A percentile compares a stretch with the other conserved stretches of the same genome.
Conservation (phyloP, 2,797 vertebrate genomes). For the Jordanella pulchra region DNA sequence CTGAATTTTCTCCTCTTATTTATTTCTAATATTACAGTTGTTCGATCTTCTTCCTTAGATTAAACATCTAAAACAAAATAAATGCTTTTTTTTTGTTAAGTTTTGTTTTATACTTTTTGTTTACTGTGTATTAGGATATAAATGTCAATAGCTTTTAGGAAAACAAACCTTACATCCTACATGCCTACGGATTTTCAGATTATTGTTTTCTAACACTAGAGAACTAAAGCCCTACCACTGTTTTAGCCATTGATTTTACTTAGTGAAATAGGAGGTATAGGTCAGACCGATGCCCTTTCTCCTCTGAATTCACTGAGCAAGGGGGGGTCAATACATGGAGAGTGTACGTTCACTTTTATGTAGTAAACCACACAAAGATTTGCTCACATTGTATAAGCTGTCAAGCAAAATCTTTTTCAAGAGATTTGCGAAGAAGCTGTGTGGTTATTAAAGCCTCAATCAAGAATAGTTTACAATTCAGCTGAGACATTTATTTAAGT, state of each 20-base stretch:
- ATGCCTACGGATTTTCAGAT: constrained; percentile 3
- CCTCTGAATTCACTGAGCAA: neutral
- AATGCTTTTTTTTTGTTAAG: neutral
- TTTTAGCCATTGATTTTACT: constrained; percentile 3
- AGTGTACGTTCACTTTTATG: neutral
- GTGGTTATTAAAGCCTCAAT: neutral
- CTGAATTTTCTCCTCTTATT: neutral
- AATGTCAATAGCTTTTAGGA: neutral
- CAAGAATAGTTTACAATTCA: too few species aligned
- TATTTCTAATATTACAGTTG: neutral
- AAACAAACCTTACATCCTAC: neutral
- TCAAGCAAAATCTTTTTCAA: too few species aligned
- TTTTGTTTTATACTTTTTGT: too few species aligned
- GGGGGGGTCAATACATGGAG: neutral
- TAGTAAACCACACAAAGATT: neutral
- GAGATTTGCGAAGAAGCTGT: neutral
- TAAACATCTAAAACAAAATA: neutral
- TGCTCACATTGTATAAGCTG: neutral
- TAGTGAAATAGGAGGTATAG: neutral
- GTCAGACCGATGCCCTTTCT: neutral
- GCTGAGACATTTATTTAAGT: neutral
- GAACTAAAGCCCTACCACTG: neutral
- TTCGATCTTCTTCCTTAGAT: neutral
- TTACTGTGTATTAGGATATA: neutral
- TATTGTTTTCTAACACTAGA: neutral